phyloP scores from a whole-genome alignment of 2,113 vertebrate species.

The Leucoraja erinaceus region DNA sequence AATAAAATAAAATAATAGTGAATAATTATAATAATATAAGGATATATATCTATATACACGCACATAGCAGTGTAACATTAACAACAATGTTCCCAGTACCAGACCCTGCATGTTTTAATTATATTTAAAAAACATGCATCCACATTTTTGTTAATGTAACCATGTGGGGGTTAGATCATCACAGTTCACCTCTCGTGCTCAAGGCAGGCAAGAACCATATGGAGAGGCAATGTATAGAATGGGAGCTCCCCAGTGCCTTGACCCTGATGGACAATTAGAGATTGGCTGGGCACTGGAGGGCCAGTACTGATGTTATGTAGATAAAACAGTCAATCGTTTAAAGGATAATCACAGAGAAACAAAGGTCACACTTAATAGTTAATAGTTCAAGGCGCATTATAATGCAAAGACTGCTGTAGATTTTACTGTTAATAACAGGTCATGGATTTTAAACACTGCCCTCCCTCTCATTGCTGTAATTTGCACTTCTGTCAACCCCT shows the following conservation, averaged over 20 bases:
- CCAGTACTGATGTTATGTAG: background rate
- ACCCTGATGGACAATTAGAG: slow-evolving; percentile 9
- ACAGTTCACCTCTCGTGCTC: background rate
- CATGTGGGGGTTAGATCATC: background rate
- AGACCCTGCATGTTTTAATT: no score
- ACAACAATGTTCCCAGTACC: no score
- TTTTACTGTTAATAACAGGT: slow-evolving; percentile 25
- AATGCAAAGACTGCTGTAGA: background rate
- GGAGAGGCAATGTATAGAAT: background rate
- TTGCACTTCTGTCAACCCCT: slow-evolving; percentile 9
- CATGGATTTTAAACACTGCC: background rate
- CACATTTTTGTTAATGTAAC: background rate
- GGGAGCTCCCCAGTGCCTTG: background rate
- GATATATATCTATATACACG: no score
- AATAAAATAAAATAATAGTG: no score
- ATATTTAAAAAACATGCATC: no score
- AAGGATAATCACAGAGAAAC: slow-evolving; percentile 36
- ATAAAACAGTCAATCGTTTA: background rate
- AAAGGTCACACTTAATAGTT: slow-evolving; percentile 36
- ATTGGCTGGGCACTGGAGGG: background rate
- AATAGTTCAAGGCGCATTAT: background rate
- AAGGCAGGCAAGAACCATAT: background rate
- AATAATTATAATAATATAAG: no score
- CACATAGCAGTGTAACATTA: no score
- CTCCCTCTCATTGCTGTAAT: slow-evolving; percentile 19